Base-by-base conservation (phyloP, 2,113 vertebrate species). In the Tamias sibiricus region DNA sequence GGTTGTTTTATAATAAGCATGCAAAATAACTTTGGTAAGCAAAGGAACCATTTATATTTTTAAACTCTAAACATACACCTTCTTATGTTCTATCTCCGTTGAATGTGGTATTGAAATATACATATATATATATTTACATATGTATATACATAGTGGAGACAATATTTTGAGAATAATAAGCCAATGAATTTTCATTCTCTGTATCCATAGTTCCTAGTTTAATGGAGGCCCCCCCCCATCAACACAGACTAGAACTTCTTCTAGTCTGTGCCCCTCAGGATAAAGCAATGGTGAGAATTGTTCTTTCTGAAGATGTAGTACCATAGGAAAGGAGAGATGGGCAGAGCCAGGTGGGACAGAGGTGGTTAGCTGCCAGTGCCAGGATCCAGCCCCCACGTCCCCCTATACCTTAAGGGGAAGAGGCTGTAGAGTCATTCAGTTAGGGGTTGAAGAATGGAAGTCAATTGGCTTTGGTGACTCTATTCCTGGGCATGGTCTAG, bases 81-180 rank as follows among this genome's bases (percentile, higher is more conserved):
- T 54, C 30, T 71, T 84, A 2, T 68, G 22, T 37, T 74, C 20
- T 89, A 11, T 28, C 77, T 95, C 35, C 85, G 9, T 71, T 68
- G 20, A 66, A 74, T 35, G 3, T 89, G 89, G 11, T 47, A 47
- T 30, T 80, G 32, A 85, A 66, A 37, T 77, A 71, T 59, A 22
- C 66, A 22, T 37, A 37, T 19, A 10, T 75, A 49, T 17, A 54
- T 54, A 54, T 24, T 22, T 57, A 57, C 22, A 57, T 66, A 32
- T 66, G 24, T 68, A 35, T 68, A 68, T 68, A 68, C 14, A 68
- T 68, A 35, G 32, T 66, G 17, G 13, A 76, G 28, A 81, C 42
- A 87, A 79, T 62, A 88, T 93, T 94, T 91, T 57, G 6, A 95
- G 42, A 89, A 8, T 68, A 69, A 11, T 85, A 84, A 91, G 44